Base-by-base conservation (phyloP, 2,888 invertebrate species). In the Drosophila subsilvestris region DNA sequence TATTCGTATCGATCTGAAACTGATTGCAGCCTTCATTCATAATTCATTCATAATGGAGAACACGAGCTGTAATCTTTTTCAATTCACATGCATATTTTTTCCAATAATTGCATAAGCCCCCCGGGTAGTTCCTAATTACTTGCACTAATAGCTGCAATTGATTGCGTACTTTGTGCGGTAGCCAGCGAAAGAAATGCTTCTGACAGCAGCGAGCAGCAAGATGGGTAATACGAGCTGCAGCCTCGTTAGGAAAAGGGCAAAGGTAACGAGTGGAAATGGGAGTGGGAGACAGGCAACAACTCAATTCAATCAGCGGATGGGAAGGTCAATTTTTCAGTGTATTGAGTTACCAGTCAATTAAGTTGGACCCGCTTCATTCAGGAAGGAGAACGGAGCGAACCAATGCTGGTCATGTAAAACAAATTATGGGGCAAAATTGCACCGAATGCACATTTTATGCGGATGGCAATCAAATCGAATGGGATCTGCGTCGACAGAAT, bases 401-500 rank as follows among this genome's bases (percentile, higher is more conserved):
- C 55, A 55, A 43, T 42, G 22, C 25, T n/a, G 48, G 12, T 32
- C 55, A 43, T 43, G 42, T 25, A 42, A 67, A 55, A 12, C 42
- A 53, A 48, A 67, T 66, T 66, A 25, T 37, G 37, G 29, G 12
- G 12, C 27, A 55, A 74, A 63, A 62, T 62, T 7, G 12, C 60
- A 60, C 49, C 29, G 50, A 76, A 69, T 59, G 53, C 69, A 74
- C 53, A 51, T 73, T 68, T 53, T 49, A 56, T 57, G 45, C 50
- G 73, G 22, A 42, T 37, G 25, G 59, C 55, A 74, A 78, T 62
- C 73, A 82, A 74, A 54, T 65, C 73, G 77, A 88, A 85, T 86
- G 59, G 60, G 80, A 77, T 77, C 71, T 74, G 63, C 62, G 71
- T 84, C 79, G 80, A 75, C 70, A 58, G 77, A 79, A 86, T 86